Evolutionary conservation across 2,797 vertebrate genomes (phyloP).

Genomic region (Silurus aristotelis): DNA sequence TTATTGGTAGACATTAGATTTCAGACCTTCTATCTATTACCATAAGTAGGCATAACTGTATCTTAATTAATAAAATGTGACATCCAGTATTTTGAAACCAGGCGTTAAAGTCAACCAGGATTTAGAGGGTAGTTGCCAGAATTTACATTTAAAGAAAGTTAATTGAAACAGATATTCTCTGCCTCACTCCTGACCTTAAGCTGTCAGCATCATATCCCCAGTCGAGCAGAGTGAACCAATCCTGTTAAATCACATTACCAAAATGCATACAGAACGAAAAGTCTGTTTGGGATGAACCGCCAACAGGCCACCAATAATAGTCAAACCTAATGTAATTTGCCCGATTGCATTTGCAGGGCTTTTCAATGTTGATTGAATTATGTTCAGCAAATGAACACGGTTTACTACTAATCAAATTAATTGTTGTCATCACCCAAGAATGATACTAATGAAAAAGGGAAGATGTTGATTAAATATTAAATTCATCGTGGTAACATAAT

Average conservation of each 20-base stretch:
- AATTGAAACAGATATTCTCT: neutral
- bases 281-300: constrained; percentile 55
- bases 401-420: constrained; percentile 75
- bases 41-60: neutral
- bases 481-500: constrained; percentile 58
- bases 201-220: constrained; percentile 33
- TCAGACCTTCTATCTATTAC: neutral
- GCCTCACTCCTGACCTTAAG: constrained; percentile 34
- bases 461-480: constrained; percentile 70
- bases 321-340: constrained; percentile 75
- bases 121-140: neutral
- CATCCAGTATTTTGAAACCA: neutral
- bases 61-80: neutral
- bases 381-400: constrained; percentile 68
- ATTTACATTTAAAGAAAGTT: neutral
- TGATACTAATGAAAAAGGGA: constrained; percentile 66
- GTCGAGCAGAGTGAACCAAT: constrained; percentile 41
- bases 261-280: constrained; percentile 60
- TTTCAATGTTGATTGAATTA: constrained; percentile 81
- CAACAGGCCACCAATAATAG: constrained; percentile 64
- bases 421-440: constrained; percentile 55
- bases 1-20: neutral
- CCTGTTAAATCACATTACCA: constrained; percentile 54
- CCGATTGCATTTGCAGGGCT: constrained; percentile 74
- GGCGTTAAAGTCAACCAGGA: neutral